Conservation (phyloP, 2,888 invertebrate species). For the Brachynemurus nebulosus region DNA sequence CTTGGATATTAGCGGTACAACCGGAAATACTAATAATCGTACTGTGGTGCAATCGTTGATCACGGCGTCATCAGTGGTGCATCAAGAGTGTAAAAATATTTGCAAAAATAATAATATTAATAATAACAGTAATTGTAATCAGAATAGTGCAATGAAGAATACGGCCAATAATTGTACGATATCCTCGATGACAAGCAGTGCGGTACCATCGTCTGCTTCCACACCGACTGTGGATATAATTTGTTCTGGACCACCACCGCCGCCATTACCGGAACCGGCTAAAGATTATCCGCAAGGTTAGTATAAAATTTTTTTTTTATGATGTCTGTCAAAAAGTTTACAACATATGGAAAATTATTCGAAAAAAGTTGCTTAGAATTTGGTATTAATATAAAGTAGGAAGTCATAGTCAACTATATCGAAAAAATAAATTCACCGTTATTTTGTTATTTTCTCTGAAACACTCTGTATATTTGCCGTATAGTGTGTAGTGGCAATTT, state of each 20-base stretch:
- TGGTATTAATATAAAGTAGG: no score
- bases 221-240: conserved; percentile 37
- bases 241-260: conserved; percentile 40
- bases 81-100: no score
- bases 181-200: conserved; percentile 3
- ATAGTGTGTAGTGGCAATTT: no score
- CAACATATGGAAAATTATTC: neutral
- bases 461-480: no score
- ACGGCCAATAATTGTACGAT: no score
- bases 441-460: no score
- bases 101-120: no score
- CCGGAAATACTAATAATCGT: neutral
- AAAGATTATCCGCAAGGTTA: conserved; percentile 14
- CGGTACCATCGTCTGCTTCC: no score
- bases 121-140: conserved; percentile 7
- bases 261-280: conserved; percentile 29
- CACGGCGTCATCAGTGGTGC: no score
- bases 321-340: no score
- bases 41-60: neutral
- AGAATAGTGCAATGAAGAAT: conserved; percentile 2
- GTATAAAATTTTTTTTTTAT: neutral
- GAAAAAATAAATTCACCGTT: neutral
- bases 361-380: neutral
- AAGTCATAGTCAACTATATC: neutral
- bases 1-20: no score